Percentiles rank a stretch among this genome's conserved stretches.
phyloP scores from a whole-genome alignment of 2,797 vertebrate species.

The Dryobates pubescens region DNA sequence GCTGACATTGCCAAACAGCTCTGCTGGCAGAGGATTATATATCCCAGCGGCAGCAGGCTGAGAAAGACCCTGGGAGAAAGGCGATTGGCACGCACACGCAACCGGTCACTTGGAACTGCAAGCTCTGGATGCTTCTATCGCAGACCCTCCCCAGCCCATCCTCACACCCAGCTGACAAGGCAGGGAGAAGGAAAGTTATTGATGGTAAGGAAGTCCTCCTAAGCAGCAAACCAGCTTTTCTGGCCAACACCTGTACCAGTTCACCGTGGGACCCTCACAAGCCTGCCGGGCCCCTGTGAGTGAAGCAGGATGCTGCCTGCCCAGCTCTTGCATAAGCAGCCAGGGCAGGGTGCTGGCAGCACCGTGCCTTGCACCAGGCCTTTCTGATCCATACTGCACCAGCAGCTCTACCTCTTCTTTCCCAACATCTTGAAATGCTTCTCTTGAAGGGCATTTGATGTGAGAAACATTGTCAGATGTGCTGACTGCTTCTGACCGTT shows the following conservation, averaged over 20 bases:
- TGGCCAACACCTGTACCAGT: not conserved
- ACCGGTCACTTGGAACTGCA: not conserved
- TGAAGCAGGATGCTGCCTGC: not conserved
- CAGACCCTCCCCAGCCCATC: not conserved
- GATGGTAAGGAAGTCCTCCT: not conserved
- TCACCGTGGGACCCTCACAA: not conserved
- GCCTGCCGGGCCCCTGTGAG: fast-evolving
- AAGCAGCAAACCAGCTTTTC: not conserved
- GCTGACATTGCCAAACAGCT: slow-evolving; percentile 28
- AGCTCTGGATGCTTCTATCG: not conserved
- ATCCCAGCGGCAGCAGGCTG: not conserved
- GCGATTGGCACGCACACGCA: not conserved
- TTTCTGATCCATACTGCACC: fast-evolving
- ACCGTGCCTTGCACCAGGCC: not conserved
- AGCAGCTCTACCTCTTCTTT: not conserved
- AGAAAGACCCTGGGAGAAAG: slow-evolving; percentile 7
- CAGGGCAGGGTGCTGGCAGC: not conserved
- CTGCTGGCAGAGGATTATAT: not conserved
- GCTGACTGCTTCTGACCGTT: not conserved
- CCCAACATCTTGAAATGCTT: fast-evolving
- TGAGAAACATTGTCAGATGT: not conserved
- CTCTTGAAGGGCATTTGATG: not conserved
- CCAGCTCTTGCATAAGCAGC: not conserved
- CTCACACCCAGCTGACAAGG: not conserved
- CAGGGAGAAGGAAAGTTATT: not conserved